Evolutionary conservation across 1,140 invertebrate species (phyloP).

Genomic region (Caenorhabditis remanei): DNA sequence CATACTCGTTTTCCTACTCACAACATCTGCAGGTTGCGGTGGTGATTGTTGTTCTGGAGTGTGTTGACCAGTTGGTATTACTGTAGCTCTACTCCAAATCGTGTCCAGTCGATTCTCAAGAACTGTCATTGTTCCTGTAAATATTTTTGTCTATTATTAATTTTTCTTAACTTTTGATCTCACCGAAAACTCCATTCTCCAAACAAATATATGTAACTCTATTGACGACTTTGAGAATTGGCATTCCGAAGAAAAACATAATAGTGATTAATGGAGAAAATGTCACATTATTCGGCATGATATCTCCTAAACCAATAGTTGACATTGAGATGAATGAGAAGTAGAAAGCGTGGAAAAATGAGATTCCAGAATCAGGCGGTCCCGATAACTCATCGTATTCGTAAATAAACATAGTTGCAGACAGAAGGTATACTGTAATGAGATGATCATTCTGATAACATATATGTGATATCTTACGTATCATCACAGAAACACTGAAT

Average conservation of each 20-base stretch:
- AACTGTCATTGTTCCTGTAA: constrained; percentile 44
- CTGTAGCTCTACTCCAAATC: constrained; percentile 23
- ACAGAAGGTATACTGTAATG: constrained; percentile 36
- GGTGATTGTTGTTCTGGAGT: not conserved
- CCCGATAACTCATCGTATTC: constrained; percentile 50
- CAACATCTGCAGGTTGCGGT: not conserved
- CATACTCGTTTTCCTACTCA: not conserved
- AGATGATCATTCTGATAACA: not conserved
- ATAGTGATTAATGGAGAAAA: constrained; percentile 54
- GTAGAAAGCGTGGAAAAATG: constrained; percentile 57
- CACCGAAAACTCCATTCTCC: constrained; percentile 58
- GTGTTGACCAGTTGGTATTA: not conserved
- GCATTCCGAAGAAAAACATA: constrained; percentile 60
- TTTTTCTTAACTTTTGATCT: not conserved
- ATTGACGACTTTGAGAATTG: constrained; percentile 58
- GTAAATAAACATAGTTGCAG: constrained; percentile 55
- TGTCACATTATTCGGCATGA: constrained; percentile 59
- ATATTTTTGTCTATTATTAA: not conserved
- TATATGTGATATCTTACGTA: constrained; percentile 10
- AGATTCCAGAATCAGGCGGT: constrained; percentile 52
- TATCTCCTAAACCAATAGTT: constrained; percentile 58
- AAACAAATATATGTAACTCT: constrained; percentile 51
- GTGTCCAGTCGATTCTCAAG: constrained; percentile 51
- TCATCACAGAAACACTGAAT: constrained; percentile 47
- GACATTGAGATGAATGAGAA: constrained; percentile 60